Evolutionary conservation across 2,888 invertebrate species (phyloP), one percentile per base, ranked within the genome.

Genomic region (Cosmia pyralina): DNA sequence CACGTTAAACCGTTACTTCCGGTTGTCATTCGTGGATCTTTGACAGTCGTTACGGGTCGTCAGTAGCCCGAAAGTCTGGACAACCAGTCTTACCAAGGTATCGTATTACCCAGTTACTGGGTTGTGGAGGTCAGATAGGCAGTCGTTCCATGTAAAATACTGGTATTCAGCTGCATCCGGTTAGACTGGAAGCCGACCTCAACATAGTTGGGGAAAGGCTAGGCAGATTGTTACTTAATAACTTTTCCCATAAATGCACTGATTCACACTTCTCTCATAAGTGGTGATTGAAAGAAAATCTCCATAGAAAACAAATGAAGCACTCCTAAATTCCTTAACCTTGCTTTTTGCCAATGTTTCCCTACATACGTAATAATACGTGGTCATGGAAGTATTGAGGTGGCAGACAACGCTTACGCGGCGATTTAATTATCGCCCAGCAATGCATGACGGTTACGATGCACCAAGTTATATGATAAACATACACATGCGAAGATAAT

Each of bases 381-480:
- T 73, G 72, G 53, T 68, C 63, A 77, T 79, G 72, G 75, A 82
- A 77, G 72, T 83, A 72, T 72, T 64, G 59, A 75, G 19, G 64
- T 63, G 64, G 70, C 53, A 68, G 74, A 62, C 11, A 64, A 53
- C 64, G 52, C 72, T 79, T 74, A 76, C 72, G 67, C 60, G 57
- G 62, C 69, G 57, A 64, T 66, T 75, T 83, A 87, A 82, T 85
- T 85, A 71, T 74, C 83, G 84, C 67, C 81, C 80, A 84, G 75
- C 82, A 81, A 86, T 75, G 78, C 89, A 79, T 87, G 85, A 90
- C 88, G 85, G 84, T 89, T 90, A 89, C 88, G 85, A 83, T 83
- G 84, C 78, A 69, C 70, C 79, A 71, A 73, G 81, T 87, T 87
- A 88, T 87, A 77, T 84, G 85, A 84, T 87, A 83, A 83, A 84